Evolutionary conservation across 2,888 invertebrate genomes (phyloP).

Genomic region (Phortica magna): DNA sequence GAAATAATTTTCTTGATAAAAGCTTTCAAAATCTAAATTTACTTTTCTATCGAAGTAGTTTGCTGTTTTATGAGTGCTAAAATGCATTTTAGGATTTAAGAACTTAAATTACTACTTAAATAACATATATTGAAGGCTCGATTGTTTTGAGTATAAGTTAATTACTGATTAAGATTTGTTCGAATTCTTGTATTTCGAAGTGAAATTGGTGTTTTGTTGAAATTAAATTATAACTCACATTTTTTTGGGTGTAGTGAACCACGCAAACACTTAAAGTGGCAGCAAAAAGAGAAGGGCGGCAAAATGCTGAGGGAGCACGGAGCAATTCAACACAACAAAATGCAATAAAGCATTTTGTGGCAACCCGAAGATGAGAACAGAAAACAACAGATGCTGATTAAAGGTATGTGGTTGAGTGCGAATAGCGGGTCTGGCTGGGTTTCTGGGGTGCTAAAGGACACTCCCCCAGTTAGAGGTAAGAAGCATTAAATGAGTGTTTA

Average conservation of each 20-base stretch:
- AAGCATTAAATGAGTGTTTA: slow-evolving; percentile 30
- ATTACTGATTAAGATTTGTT: too few relatives aligned
- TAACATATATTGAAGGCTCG: too few relatives aligned
- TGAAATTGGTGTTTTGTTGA: too few relatives aligned
- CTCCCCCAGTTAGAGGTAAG: slow-evolving; percentile 21
- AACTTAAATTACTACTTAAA: too few relatives aligned
- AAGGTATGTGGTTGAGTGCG: slow-evolving; percentile 66
- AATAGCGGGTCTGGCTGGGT: slow-evolving; percentile 30
- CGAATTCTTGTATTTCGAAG: too few relatives aligned
- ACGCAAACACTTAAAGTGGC: slow-evolving; percentile 61
- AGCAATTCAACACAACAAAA: slow-evolving; percentile 73
- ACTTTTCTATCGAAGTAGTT: too few relatives aligned
- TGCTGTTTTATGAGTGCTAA: too few relatives aligned
- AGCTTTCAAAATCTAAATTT: too few relatives aligned
- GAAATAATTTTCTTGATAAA: too few relatives aligned
- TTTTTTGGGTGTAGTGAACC: slow-evolving; percentile 43
- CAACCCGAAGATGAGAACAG: slow-evolving; percentile 70
- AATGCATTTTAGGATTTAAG: too few relatives aligned
- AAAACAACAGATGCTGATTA: slow-evolving; percentile 70
- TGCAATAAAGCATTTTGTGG: slow-evolving; percentile 74
- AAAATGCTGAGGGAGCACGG: slow-evolving; percentile 45
- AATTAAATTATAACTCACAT: background rate
- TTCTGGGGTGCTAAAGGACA: slow-evolving; percentile 24
- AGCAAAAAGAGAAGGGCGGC: slow-evolving; percentile 52
- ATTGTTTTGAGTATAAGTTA: too few relatives aligned